phyloP scores from a whole-genome alignment of 2,888 invertebrate genomes.

The Tiliacea citrago region DNA sequence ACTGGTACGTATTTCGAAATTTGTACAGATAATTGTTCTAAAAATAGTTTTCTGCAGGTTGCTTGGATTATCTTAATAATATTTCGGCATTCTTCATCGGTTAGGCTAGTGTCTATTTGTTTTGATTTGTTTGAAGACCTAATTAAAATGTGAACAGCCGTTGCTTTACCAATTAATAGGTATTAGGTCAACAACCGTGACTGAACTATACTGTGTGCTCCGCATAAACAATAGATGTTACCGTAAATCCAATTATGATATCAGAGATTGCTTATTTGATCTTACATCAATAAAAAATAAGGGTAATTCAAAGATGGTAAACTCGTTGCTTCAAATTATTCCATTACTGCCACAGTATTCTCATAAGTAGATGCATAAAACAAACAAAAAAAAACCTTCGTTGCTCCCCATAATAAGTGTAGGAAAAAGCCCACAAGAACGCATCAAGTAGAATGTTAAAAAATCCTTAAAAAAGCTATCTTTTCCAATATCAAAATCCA shows the following conservation, averaged over 20 bases:
- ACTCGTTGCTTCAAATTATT: neutral
- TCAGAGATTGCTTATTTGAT: neutral
- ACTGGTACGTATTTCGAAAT: constrained; percentile 80
- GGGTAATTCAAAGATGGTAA: constrained; percentile 1
- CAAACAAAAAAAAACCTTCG: constrained; percentile 18
- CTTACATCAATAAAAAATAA: neutral
- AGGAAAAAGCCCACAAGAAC: constrained; percentile 52
- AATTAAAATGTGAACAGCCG: constrained; percentile 41
- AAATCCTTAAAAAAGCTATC: constrained; percentile 37
- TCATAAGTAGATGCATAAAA: constrained; percentile 21
- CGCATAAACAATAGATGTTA: constrained; percentile 37
- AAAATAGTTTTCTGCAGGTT: constrained; percentile 24
- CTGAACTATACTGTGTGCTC: constrained; percentile 16
- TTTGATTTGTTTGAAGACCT: constrained; percentile 7
- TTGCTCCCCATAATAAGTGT: constrained; percentile 61
- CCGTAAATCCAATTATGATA: constrained; percentile 39
- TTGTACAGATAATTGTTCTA: constrained; percentile 43
- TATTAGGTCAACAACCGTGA: constrained; percentile 27
- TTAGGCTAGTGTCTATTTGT: neutral
- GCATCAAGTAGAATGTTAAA: constrained; percentile 32
- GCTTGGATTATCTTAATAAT: constrained; percentile 10
- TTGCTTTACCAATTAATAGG: constrained; percentile 23
- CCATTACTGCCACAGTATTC: neutral
- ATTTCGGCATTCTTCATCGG: constrained; percentile 11
- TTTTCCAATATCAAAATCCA: constrained; percentile 62